Base-by-base conservation (phyloP, 2,113 vertebrate species). In the Hemibagrus wyckioides region DNA sequence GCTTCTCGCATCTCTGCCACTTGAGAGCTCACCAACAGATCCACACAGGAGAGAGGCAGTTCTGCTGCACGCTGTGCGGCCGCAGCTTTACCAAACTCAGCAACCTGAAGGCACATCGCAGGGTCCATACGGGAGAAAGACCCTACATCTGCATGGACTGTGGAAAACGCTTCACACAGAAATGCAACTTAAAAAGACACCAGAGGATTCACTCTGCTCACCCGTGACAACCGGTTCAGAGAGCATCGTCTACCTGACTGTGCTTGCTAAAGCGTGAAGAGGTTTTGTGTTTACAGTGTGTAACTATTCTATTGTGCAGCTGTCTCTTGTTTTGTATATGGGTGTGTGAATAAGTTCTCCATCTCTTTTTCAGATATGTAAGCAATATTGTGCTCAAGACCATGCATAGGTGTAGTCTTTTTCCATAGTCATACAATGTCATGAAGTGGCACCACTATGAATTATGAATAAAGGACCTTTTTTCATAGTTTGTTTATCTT, bases 161-260 rank as follows among this genome's bases (percentile, higher is more conserved):
- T 1, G 95, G 96, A n/a, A 96, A 96, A 82, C 91, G 93, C 80
- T 96, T 96, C 88, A 95, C 95, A 0, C 94, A 96, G 91, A 94
- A 95, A 82, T 96, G 95, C 63, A 95, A 96, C 89, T 90, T 96
- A 39, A 95, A 93, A 71, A 92, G 94, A 30, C 96, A 96, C 83
- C 93, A 96, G 93, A 94, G 95, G 87, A 94, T 96, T 86, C 95
- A 96, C 80, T 88, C 91, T 0, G 92, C 91, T 2, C 85, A 80
- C 39, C n/a, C 75, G 67, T 91, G 85, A 91, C 52, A 3, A 44
- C n/a, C 8, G 33, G 23, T 56, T 83, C 14, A 33, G 54, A 65
- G 10, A 56, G 61, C 5, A n/a, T 39, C 39, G 25, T 76, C 57
- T n/a, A 56, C 30, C 71, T 83, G 30, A 65, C 44, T 80, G 59